Base-by-base conservation (phyloP, 2,888 invertebrate genomes). In the Euplexia lucipara region DNA sequence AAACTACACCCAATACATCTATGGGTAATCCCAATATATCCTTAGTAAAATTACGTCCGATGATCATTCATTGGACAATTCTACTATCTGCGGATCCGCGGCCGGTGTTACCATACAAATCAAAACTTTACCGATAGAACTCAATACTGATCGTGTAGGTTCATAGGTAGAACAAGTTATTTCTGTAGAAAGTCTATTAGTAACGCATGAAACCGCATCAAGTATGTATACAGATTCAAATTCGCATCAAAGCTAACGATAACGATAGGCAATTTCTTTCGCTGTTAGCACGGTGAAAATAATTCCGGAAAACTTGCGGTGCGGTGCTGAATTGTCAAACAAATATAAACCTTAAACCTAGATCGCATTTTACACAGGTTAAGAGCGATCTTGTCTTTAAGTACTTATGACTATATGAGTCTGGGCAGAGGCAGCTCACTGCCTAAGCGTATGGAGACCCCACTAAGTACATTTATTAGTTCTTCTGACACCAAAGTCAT, bases 201-300 rank as follows among this genome's bases (percentile, higher is more conserved):
- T 48, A 57, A 48, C 45, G 56, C 56, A 54, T 44, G 42, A 56
- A 53, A 78, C 34, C 42, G 52, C 61, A 39, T 51, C n/a, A 60
- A 42, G 58, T 42, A 41, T 20, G 41, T 49, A 52, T 30, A 44
- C n/a, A 76, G 20, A 77, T 39, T 32, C 41, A 59, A 49, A 57
- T 45, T 71, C 63, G 72, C 73, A 48, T 47, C 3, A 39, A 56
- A 52, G 57, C 53, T 71, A 52, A 47, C 35, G n/a, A n/a, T n/a
- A n/a, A 53, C 39, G 30, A 45, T 42, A 41, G 16, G 42, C 44
- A 12, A 9, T 14, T 34, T 70, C 5, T 47, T 70, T 44, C 61
- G 45, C 44, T 26, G 0, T 53, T n/a, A 35, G 8, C 32, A 48
- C 16, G 12, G 26, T 32, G 34, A 47, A 44, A 56, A 26, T 49